These are phyloP conservation scores for Caradrina kadenii DNA, from an alignment of 2,888 invertebrate species.

Conservation along the genomic window DNA sequence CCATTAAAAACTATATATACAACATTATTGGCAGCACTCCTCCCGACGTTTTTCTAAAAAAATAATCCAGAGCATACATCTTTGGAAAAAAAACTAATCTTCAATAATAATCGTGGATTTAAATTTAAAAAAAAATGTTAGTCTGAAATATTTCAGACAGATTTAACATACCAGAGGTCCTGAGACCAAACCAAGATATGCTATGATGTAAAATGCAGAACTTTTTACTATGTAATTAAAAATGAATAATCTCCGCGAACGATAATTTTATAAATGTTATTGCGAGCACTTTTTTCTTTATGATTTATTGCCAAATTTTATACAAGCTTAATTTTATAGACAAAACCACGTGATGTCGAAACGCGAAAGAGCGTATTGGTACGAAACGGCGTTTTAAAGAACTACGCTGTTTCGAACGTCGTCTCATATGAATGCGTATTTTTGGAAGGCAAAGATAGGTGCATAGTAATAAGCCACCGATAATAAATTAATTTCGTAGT, in stretches of 20 bases:
- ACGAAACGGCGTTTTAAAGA: background rate
- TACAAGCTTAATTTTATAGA: conserved; percentile 1
- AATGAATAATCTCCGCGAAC: conserved; percentile 19
- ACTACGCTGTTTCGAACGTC: conserved; percentile 3
- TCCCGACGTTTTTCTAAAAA: conserved; percentile 74
- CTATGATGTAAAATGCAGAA: conserved; percentile 45
- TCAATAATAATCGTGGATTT: conserved; percentile 59
- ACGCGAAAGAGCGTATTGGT: background rate
- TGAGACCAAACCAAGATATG: conserved; percentile 15
- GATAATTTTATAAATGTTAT: conserved; percentile 15
- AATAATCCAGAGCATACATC: conserved; percentile 80
- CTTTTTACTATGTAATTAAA: conserved; percentile 7
- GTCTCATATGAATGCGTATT: background rate
- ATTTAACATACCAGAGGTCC: conserved; percentile 29
- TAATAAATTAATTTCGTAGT: background rate
- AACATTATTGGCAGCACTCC: conserved; percentile 72
- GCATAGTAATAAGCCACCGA: background rate
- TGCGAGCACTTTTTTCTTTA: conserved; percentile 23
- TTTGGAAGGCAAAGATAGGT: background rate
- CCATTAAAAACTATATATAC: conserved; percentile 78
- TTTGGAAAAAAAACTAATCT: conserved; percentile 77
- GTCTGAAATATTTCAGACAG: conserved; percentile 42
- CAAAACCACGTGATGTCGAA: conserved; percentile 7
- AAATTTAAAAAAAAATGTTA: conserved; percentile 43
- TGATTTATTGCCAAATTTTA: conserved; percentile 29